Evolutionary conservation across 2,113 vertebrate genomes (phyloP).

Genomic region (Onychorhynchus coronatus): DNA sequence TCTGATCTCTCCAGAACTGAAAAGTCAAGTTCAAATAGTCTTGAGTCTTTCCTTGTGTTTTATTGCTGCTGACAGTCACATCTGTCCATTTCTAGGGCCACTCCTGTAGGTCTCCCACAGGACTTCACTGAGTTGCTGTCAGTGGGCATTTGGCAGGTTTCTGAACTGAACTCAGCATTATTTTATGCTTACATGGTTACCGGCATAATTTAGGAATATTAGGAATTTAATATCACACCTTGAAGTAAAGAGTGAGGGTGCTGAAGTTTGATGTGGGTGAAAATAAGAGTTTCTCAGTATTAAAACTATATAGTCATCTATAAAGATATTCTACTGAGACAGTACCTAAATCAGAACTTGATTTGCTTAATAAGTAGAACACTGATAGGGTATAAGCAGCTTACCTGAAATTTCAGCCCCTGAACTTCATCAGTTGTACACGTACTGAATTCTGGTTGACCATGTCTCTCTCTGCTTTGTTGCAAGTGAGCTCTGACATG

Average conservation of each 20-base stretch:
- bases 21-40: background rate
- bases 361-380: background rate
- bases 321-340: background rate
- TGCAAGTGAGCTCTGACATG: background rate
- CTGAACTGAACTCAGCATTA: too few relatives aligned
- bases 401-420: conserved; percentile 1
- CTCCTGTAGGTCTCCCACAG: too few relatives aligned
- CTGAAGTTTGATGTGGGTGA: background rate
- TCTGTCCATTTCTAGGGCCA: too few relatives aligned
- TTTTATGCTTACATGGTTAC: too few relatives aligned
- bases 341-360: background rate
- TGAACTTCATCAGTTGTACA: background rate
- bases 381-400: background rate
- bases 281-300: background rate
- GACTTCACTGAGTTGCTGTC: too few relatives aligned
- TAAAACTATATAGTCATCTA: background rate
- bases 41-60: too few relatives aligned
- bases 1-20: background rate
- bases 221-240: background rate
- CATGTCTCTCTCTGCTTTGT: background rate
- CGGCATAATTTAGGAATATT: too few relatives aligned
- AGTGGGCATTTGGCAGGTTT: too few relatives aligned
- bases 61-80: too few relatives aligned
- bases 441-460: background rate
- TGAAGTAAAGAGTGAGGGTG: background rate